phyloP scores from a whole-genome alignment of 2,888 invertebrate species.

The Ophion ventricosus region DNA sequence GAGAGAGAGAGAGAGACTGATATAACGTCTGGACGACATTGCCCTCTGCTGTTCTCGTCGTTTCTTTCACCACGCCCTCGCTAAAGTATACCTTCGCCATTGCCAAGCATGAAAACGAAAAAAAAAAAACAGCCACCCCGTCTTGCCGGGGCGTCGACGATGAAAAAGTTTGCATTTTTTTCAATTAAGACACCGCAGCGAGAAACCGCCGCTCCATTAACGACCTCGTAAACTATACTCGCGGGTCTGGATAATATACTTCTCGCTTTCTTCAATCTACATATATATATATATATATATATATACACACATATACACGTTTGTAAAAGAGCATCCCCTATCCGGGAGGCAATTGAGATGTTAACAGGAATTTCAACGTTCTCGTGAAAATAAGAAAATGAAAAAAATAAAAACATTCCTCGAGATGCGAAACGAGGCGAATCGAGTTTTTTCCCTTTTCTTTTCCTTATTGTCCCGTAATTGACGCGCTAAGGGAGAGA shows the following conservation, averaged over 20 bases:
- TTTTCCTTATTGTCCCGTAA: conserved; percentile 28
- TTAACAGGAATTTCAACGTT: conserved; percentile 40
- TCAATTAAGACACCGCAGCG: conserved; percentile 79
- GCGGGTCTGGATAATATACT: conserved; percentile 34
- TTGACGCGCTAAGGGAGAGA: conserved; percentile 4
- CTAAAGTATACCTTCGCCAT: conserved; percentile 59
- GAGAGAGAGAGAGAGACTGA: conserved; percentile 24
- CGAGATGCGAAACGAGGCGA: not conserved
- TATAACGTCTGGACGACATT: conserved; percentile 54
- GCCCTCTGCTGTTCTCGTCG: conserved; percentile 19
- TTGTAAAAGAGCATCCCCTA: not conserved
- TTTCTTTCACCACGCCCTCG: conserved; percentile 49
- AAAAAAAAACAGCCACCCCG: not conserved
- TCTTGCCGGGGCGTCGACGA: conserved; percentile 34
- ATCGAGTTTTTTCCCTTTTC: not conserved
- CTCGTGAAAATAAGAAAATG: conserved; percentile 18
- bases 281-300: not conserved
- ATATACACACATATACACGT: not conserved
- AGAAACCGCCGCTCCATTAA: conserved; percentile 75
- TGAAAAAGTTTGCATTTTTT: conserved; percentile 81
- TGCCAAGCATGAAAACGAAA: not conserved
- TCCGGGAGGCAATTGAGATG: conserved; percentile 46
- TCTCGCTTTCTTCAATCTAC: conserved; percentile 12
- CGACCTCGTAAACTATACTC: conserved; percentile 74
- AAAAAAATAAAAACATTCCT: conserved; percentile 24